phyloP scores from a whole-genome alignment of 2,797 vertebrate species.

The Crenichthys baileyi region DNA sequence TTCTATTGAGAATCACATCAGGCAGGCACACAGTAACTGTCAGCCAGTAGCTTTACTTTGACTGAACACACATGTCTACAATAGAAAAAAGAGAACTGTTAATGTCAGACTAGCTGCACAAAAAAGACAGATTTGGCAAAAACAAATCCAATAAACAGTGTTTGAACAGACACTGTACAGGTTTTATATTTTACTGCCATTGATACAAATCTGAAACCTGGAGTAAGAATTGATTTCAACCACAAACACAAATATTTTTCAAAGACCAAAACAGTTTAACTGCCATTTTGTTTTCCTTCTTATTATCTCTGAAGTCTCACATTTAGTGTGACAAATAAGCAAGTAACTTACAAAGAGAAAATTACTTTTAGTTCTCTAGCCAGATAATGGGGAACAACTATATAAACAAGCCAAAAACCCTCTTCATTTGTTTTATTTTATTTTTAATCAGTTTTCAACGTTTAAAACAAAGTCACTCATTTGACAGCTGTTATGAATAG shows the following conservation, averaged over 20 bases:
- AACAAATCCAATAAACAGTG: neutral
- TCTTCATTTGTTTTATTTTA: neutral
- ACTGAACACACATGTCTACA: neutral
- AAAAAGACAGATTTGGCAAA: slow-evolving; percentile 2
- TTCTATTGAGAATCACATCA: neutral
- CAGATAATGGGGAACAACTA: neutral
- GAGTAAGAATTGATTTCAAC: slow-evolving; percentile 7
- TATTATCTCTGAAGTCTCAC: neutral
- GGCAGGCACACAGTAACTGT: neutral
- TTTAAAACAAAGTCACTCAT: neutral
- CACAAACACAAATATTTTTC: neutral
- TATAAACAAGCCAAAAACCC: neutral
- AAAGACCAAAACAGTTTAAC: neutral
- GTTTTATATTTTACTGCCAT: neutral
- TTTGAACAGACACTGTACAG: neutral
- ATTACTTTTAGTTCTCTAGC: neutral
- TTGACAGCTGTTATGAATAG: neutral
- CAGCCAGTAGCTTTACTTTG: neutral
- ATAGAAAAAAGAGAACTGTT: neutral
- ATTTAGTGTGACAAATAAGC: neutral
- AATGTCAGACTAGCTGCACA: slow-evolving; percentile 12
- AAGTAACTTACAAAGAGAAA: neutral
- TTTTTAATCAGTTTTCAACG: neutral
- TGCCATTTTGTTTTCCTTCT: neutral
- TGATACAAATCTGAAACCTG: neutral